phyloP scores from a whole-genome alignment of 92 coral and sea anemone genomes.

The Phenganax stokvisi region DNA sequence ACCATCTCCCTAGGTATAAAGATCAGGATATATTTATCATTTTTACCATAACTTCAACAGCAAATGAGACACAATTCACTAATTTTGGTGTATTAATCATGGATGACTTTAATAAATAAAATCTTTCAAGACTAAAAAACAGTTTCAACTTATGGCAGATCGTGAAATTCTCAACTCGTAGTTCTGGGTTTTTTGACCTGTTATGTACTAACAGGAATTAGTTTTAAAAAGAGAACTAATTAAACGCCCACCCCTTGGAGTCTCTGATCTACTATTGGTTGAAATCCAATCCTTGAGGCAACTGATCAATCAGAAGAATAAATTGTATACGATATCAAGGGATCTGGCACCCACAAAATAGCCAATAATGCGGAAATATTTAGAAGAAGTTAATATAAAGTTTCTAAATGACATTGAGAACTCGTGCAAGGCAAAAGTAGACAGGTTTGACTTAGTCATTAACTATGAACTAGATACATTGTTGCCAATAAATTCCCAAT shows the following conservation, averaged over 20 bases:
- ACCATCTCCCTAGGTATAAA: too few relatives aligned
- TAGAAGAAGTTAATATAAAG: constrained; percentile 22
- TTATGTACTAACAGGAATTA: too few relatives aligned
- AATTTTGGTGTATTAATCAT: neutral
- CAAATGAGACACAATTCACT: neutral
- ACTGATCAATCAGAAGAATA: constrained; percentile 8
- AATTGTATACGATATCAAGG: constrained; percentile 2
- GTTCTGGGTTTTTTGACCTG: too few relatives aligned
- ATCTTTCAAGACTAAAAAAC: neutral
- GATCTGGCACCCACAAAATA: constrained; percentile 37
- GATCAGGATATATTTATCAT: too few relatives aligned
- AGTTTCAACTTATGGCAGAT: neutral
- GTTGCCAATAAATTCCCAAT: too few relatives aligned
- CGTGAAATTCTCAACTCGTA: neutral
- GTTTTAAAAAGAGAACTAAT: neutral
- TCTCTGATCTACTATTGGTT: constrained; percentile 35
- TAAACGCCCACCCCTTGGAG: constrained; percentile 30
- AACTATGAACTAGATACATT: too few relatives aligned
- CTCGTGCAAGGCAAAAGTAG: too few relatives aligned
- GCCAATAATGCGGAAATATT: constrained; percentile 39
- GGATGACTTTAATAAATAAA: neutral
- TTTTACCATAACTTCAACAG: too few relatives aligned
- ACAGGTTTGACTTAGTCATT: too few relatives aligned
- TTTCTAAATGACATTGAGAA: neutral
- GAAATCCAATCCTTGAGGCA: constrained; percentile 32